Base-by-base conservation (phyloP, 2,888 invertebrate genomes). In the Plusia festucae region DNA sequence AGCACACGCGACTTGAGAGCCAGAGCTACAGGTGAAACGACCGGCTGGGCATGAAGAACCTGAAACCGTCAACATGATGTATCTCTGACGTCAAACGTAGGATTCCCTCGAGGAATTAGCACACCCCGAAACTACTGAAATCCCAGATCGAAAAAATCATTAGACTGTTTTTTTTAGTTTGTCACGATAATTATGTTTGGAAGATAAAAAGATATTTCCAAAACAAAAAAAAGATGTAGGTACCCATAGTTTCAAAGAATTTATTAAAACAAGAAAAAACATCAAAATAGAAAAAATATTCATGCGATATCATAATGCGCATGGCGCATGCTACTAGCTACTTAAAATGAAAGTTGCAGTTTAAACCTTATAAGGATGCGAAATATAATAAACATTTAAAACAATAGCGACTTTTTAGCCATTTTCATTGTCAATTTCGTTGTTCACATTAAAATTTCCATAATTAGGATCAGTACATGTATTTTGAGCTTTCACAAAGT, bases 1-100 rank as follows among this genome's bases (percentile, higher is more conserved):
- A 0, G 88, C 94, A 66, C 94, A 94, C 2, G 60, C 60, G 15
- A 82, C 74, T 7, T 68, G 67, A 4, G 88, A 88, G 9, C 81
- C 84, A n/a, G 73, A 18, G 44, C 80, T 73, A 69, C 93, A 93
- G 5, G 81, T 71, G 73, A 90, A 86, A 53, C 72, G 82, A 15
- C 83, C 89, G 5, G 82, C 56, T 0, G 88, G 83, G 61, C 94
- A 94, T n/a, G 68, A 8, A 2, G 52, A 27, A 54, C 56, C 91
- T 92, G 85, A 60, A 88, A 85, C 40, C 60, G 75, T 59, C 5
- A 20, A 44, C 13, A 30, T 68, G 24, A 4, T 58, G 49, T 51
- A 63, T 8, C 13, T n/a, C n/a, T n/a, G 4, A 5, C n/a, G 6
- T n/a, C 5, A n/a, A n/a, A 40, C n/a, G n/a, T n/a, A n/a, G 6